phyloP scores from a whole-genome alignment of 2,888 invertebrate genomes.

The Eupithecia abbreviata region DNA sequence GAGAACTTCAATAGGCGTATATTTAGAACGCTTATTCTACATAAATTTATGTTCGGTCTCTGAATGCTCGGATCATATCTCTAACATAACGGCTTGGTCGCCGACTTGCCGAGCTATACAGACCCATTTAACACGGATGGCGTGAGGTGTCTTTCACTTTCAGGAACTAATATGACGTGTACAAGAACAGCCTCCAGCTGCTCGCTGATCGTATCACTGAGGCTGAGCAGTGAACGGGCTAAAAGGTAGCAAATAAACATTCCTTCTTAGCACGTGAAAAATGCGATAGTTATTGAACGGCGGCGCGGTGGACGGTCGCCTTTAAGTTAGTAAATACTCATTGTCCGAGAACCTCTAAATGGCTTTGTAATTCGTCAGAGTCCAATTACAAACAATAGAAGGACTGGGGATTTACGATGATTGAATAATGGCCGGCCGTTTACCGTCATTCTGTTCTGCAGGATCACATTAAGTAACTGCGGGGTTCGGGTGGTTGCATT shows the following conservation, averaged over 20 bases:
- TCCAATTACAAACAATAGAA: conserved; percentile 27
- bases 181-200: neutral
- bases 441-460: conserved; percentile 4
- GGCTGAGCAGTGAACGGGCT: neutral
- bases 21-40: neutral
- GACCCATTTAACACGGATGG: neutral
- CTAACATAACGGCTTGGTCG: too few relatives aligned
- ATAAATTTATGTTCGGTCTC: neutral
- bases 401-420: conserved; percentile 16
- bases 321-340: neutral
- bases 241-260: neutral
- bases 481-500: neutral
- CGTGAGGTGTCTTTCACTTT: neutral
- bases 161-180: neutral
- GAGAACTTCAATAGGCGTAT: neutral
- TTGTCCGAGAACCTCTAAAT: neutral
- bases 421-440: conserved; percentile 25
- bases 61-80: neutral
- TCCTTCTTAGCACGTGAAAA: neutral
- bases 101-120: neutral
- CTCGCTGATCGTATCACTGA: neutral
- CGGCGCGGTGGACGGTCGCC: neutral
- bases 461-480: neutral
- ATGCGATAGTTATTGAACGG: neutral
- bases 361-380: conserved; percentile 17